Percentiles rank a stretch among this genome's conserved stretches.
Evolutionary conservation across 2,797 vertebrate species (phyloP).

Genomic region (Acanthopagrus latus): DNA sequence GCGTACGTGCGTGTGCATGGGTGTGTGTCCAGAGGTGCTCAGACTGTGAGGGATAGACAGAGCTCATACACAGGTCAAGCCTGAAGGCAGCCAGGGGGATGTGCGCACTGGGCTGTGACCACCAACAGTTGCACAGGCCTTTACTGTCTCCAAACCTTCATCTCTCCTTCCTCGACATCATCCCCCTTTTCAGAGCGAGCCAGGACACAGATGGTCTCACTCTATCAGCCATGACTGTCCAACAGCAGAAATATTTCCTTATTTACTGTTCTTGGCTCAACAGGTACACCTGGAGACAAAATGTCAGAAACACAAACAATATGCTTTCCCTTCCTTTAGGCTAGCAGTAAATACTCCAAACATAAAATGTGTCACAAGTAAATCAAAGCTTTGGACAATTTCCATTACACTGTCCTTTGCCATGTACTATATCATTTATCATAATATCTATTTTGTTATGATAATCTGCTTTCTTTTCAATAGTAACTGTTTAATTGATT

Average conservation of each 20-base stretch:
- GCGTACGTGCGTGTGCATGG: conserved; percentile 30
- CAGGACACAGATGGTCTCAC: conserved; percentile 70
- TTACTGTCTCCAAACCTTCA: conserved; percentile 54
- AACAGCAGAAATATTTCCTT: conserved; percentile 55
- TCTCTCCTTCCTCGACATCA: conserved; percentile 57
- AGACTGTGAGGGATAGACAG: conserved; percentile 58
- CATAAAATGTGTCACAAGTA: background rate
- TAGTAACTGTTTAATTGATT: too few relatives aligned
- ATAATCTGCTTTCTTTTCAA: too few relatives aligned
- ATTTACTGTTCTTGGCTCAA: conserved; percentile 55
- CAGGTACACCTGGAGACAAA: conserved; percentile 9
- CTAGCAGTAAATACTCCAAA: background rate
- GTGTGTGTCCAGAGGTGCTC: conserved; percentile 50
- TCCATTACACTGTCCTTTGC: background rate
- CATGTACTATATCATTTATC: too few relatives aligned
- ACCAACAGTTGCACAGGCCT: conserved; percentile 71
- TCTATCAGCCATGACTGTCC: conserved; percentile 62
- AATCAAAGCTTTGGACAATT: background rate
- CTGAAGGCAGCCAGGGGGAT: conserved; percentile 63
- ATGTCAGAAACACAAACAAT: conserved; percentile 3
- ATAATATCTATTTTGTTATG: too few relatives aligned
- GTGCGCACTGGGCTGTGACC: conserved; percentile 72
- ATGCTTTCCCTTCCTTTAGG: background rate
- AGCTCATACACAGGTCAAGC: conserved; percentile 73
- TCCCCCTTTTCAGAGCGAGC: conserved; percentile 40